These are phyloP conservation scores for Caerostris extrusa DNA, from an alignment of 1,140 invertebrate species.

Conservation along the genomic window DNA sequence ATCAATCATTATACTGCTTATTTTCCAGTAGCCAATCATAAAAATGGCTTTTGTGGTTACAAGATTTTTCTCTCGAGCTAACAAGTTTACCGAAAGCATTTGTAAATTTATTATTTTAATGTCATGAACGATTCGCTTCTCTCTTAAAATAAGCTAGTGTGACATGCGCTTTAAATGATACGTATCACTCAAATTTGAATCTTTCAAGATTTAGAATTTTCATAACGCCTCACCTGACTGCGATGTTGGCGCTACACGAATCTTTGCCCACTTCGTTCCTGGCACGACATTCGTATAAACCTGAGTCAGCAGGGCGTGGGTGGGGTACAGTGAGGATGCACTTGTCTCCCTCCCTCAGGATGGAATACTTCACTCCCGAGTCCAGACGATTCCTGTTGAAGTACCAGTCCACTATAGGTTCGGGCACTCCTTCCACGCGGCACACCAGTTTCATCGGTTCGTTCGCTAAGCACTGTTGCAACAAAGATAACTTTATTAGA, in stretches of 20 bases:
- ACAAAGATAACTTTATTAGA: not conserved
- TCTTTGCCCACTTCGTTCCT: slow-evolving; percentile 91
- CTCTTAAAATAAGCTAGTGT: too few species aligned
- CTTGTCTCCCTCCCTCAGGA: slow-evolving; percentile 90
- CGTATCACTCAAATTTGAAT: too few species aligned
- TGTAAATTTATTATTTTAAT: too few species aligned
- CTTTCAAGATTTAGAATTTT: too few species aligned
- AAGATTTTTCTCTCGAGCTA: too few species aligned
- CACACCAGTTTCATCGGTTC: slow-evolving; percentile 90
- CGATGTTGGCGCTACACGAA: slow-evolving; percentile 87
- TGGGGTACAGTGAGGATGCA: slow-evolving; percentile 89
- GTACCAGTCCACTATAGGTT: slow-evolving; percentile 92
- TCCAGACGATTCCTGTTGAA: slow-evolving; percentile 87
- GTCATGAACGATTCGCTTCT: too few species aligned
- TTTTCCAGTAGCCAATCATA: too few species aligned
- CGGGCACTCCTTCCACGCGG: slow-evolving; percentile 91
- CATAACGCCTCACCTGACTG: slow-evolving; percentile 69
- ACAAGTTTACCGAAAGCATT: too few species aligned
- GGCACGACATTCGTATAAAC: slow-evolving; percentile 89
- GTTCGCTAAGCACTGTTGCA: slow-evolving; percentile 85
- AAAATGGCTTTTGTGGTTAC: too few species aligned
- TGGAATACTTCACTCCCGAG: slow-evolving; percentile 88
- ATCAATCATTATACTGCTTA: too few species aligned
- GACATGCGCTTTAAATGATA: too few species aligned
- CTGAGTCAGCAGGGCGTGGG: slow-evolving; percentile 86